Conservation (phyloP, 2,797 vertebrate genomes). For the Gallinago stenura region DNA sequence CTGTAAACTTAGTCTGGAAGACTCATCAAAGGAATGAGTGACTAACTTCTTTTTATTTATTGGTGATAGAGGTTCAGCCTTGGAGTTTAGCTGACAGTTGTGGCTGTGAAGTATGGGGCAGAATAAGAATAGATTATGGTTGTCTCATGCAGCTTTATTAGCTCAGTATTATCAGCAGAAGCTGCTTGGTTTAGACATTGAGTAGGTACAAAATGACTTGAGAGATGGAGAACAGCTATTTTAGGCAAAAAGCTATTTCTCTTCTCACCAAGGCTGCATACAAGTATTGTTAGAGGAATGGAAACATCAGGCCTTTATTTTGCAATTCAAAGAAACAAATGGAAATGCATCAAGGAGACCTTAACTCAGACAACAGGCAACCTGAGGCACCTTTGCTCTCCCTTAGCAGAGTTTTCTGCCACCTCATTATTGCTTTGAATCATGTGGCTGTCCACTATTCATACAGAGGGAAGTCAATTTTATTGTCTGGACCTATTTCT, state of each 20-base stretch:
- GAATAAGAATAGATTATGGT: not conserved
- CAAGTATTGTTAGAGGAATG: not conserved
- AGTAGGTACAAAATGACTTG: not conserved
- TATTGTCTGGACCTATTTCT: not conserved
- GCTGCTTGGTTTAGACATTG: not conserved
- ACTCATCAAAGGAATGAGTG: not conserved
- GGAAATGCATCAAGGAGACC: not conserved
- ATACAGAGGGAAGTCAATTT: not conserved
- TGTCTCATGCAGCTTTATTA: not conserved
- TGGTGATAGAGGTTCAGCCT: not conserved
- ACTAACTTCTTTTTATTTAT: not conserved
- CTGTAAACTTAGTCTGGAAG: not conserved
- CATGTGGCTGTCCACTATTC: not conserved
- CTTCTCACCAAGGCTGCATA: not conserved
- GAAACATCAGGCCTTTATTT: not conserved
- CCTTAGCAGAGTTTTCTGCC: not conserved
- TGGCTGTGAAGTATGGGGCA: not conserved
- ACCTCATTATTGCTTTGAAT: not conserved
- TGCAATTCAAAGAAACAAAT: not conserved
- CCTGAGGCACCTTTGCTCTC: not conserved
- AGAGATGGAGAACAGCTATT: not conserved
- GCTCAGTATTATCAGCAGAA: not conserved
- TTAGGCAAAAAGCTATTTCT: not conserved
- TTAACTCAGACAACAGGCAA: not conserved
- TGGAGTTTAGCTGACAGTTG: not conserved